Conservation (phyloP, 2,113 vertebrate genomes). For the Rhombomys opimus region DNA sequence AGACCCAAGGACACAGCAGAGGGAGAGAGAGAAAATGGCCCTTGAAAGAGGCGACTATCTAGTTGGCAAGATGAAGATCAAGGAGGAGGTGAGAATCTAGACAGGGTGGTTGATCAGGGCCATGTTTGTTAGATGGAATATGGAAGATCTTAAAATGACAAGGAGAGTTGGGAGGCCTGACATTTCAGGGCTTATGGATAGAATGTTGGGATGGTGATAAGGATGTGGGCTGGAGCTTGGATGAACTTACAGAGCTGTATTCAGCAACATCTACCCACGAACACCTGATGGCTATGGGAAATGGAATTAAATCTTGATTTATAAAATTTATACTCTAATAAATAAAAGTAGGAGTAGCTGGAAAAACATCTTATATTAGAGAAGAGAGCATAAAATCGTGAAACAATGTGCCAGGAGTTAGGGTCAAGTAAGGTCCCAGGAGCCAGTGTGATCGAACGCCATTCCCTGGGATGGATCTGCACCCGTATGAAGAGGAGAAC, state of each 20-base stretch:
- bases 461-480: background rate
- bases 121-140: background rate
- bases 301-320: background rate
- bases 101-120: background rate
- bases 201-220: background rate
- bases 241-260: background rate
- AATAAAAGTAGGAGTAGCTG: background rate
- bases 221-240: background rate
- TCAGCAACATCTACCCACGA: no score
- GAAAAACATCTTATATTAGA: background rate
- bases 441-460: background rate
- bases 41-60: background rate
- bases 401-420: background rate
- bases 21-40: background rate
- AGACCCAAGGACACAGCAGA: background rate
- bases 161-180: background rate
- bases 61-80: background rate
- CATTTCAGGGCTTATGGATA: background rate
- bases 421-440: no score
- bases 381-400: background rate
- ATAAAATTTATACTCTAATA: background rate
- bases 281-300: background rate
- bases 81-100: background rate
- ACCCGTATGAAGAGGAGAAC: background rate
- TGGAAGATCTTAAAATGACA: background rate